Evolutionary conservation across 2,797 vertebrate species (phyloP).

Genomic region (Leuciscus waleckii): DNA sequence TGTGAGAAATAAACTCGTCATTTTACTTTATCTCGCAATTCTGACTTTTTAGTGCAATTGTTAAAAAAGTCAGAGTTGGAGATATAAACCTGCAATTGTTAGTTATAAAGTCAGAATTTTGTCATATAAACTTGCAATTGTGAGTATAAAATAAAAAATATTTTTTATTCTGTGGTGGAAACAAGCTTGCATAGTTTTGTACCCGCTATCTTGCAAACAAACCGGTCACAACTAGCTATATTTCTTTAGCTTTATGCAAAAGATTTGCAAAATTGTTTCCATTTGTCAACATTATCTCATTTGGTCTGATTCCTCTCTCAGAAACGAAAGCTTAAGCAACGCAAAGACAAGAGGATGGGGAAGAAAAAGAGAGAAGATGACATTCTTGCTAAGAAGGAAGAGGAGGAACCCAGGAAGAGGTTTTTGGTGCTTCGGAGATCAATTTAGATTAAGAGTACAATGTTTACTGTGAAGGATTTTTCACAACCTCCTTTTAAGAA

Average conservation of each 20-base stretch:
- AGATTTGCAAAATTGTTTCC: neutral
- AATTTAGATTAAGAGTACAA: neutral
- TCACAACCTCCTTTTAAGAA: neutral
- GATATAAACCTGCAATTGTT: too few relatives aligned
- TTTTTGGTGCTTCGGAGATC: neutral
- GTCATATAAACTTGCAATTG: too few relatives aligned
- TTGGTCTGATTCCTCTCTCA: slow-evolving; percentile 62
- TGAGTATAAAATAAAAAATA: fast-evolving
- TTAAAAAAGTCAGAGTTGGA: too few relatives aligned
- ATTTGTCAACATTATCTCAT: neutral
- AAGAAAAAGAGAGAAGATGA: slow-evolving; percentile 81
- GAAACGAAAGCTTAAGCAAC: slow-evolving; percentile 86
- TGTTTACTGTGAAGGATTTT: neutral
- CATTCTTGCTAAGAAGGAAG: neutral
- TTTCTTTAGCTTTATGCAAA: neutral
- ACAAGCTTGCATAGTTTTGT: neutral
- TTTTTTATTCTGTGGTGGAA: too few relatives aligned
- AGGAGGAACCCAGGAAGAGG: neutral
- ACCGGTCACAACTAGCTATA: neutral
- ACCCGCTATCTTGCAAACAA: neutral
- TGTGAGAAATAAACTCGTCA: too few relatives aligned
- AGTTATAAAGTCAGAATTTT: too few relatives aligned
- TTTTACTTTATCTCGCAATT: too few relatives aligned
- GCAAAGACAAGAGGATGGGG: slow-evolving; percentile 79
- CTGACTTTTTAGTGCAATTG: too few relatives aligned